Evolutionary conservation across 1,140 invertebrate genomes (phyloP).

Genomic region (Phocides pigmalion): DNA sequence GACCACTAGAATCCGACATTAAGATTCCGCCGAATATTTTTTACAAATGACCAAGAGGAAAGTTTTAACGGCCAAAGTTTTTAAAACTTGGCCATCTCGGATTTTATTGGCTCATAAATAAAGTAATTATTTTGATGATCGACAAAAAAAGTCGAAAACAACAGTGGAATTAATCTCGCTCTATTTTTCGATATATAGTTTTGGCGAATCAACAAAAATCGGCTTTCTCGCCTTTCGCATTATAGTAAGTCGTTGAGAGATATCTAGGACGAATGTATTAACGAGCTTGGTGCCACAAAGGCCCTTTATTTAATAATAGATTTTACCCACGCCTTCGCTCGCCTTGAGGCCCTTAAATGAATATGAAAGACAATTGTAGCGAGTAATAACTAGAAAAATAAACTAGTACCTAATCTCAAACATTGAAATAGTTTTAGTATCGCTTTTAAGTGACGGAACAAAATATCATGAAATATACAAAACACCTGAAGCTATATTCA

Average conservation of each 20-base stretch:
- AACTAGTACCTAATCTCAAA: too few relatives aligned
- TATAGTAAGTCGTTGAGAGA: neutral
- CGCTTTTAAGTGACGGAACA: too few relatives aligned
- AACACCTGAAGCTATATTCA: too few relatives aligned
- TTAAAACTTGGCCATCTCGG: conserved; percentile 36
- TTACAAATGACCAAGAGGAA: conserved; percentile 51
- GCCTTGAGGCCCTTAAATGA: too few relatives aligned
- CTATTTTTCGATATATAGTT: neutral
- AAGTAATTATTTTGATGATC: conserved; percentile 37
- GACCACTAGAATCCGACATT: conserved; percentile 58
- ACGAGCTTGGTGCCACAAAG: too few relatives aligned
- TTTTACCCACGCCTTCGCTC: too few relatives aligned
- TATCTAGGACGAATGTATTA: neutral
- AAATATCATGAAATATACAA: too few relatives aligned
- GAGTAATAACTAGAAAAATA: too few relatives aligned
- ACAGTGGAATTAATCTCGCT: conserved; percentile 1
- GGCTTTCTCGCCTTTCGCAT: neutral
- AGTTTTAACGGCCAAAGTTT: conserved; percentile 47
- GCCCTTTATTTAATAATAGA: too few relatives aligned
- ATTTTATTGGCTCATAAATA: conserved; percentile 38
- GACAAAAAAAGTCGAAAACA: conserved; percentile 16
- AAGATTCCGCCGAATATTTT: conserved; percentile 68
- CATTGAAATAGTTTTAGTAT: too few relatives aligned
- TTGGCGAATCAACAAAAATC: neutral
- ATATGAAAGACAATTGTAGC: too few relatives aligned